These are phyloP conservation scores for Hofmannophila pseudospretella DNA, from an alignment of 2,888 invertebrate genomes.

Conservation along the genomic window DNA sequence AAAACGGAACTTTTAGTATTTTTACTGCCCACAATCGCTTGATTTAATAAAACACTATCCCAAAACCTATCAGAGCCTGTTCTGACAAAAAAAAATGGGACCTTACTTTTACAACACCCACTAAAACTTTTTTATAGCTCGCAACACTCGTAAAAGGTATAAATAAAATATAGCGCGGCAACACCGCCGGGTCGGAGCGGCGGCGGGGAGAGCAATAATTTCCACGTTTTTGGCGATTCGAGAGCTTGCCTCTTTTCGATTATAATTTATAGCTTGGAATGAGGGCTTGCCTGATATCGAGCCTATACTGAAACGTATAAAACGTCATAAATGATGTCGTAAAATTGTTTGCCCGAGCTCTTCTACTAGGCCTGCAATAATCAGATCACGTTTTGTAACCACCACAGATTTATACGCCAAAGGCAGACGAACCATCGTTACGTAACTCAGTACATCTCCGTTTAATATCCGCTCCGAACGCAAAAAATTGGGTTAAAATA, in stretches of 20 bases:
- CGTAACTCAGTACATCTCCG: too few relatives aligned
- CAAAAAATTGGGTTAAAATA: too few relatives aligned
- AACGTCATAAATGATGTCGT: constrained; percentile 63
- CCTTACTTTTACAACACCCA: constrained; percentile 58
- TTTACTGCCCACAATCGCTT: constrained; percentile 24
- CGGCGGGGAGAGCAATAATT: constrained; percentile 54
- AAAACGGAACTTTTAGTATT: constrained; percentile 6
- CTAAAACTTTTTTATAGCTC: constrained; percentile 68
- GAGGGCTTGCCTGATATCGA: constrained; percentile 39
- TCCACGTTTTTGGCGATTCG: constrained; percentile 63
- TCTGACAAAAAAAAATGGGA: constrained; percentile 43
- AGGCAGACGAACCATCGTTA: too few relatives aligned
- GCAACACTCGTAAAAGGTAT: constrained; percentile 69
- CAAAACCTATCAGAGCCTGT: constrained; percentile 46
- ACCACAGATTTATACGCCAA: not conserved
- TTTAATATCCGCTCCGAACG: too few relatives aligned
- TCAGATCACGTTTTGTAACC: constrained; percentile 48
- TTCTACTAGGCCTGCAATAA: constrained; percentile 37
- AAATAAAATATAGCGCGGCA: constrained; percentile 65
- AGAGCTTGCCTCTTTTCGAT: constrained; percentile 64
- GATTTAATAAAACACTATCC: constrained; percentile 42
- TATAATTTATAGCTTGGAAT: constrained; percentile 66
- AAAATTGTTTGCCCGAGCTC: constrained; percentile 60
- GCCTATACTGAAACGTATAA: constrained; percentile 36
- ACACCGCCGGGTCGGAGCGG: constrained; percentile 48